A percentile compares a stretch with the other conserved stretches of the same genome.
phyloP scores from a whole-genome alignment of 1,140 invertebrate species.

The Hycleus cichorii region DNA sequence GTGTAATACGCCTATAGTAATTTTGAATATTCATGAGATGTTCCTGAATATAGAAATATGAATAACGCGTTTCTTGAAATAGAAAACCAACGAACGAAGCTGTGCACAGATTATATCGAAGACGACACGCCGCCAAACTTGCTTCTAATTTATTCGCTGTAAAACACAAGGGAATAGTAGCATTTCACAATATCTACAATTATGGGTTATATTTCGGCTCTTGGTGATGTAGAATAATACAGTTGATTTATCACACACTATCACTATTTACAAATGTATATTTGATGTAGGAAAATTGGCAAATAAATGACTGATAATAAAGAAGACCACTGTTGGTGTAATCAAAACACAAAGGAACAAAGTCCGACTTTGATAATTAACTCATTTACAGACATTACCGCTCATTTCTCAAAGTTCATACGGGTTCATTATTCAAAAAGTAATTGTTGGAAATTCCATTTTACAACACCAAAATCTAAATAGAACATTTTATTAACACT shows the following conservation, averaged over 20 bases:
- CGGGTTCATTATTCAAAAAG: conserved; percentile 37
- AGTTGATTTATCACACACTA: not conserved
- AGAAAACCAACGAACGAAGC: conserved; percentile 17
- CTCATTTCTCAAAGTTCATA: conserved; percentile 40
- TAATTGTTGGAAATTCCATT: conserved; percentile 6
- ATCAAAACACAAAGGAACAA: conserved; percentile 24
- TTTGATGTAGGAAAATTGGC: not conserved
- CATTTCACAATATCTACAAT: conserved; percentile 13
- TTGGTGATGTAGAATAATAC: not conserved
- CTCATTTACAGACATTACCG: conserved; percentile 34
- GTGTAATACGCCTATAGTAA: too few relatives aligned
- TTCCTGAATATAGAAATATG: conserved; percentile 16
- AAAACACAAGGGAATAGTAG: conserved; percentile 9
- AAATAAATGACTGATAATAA: conserved; percentile 25
- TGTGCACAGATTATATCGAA: conserved; percentile 7
- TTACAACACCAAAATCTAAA: too few relatives aligned
- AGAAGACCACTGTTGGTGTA: conserved; percentile 18
- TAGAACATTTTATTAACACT: too few relatives aligned
- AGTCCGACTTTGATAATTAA: conserved; percentile 37
- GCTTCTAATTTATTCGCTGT: conserved; percentile 16
- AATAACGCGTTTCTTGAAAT: conserved; percentile 12
- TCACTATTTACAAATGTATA: not conserved
- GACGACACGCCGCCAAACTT: conserved; percentile 1
- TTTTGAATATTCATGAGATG: conserved; percentile 16
- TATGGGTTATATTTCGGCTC: not conserved